Conservation (phyloP, 2,113 vertebrate genomes). For the Pantherophis guttatus region DNA sequence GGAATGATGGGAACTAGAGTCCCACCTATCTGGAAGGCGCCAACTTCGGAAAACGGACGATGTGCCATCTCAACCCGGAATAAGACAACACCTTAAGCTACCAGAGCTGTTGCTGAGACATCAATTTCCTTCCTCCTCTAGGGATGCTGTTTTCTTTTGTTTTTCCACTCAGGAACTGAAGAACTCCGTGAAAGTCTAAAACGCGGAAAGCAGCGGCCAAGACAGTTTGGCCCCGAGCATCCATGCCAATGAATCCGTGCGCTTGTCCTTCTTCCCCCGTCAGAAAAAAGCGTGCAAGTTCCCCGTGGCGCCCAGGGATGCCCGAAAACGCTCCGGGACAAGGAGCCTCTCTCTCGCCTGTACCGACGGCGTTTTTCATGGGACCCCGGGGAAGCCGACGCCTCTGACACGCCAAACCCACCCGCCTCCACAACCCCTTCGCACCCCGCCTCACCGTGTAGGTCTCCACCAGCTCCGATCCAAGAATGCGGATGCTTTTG, state of each 20-base stretch:
- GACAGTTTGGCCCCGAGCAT: background rate
- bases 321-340: background rate
- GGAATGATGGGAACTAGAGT: background rate
- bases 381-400: background rate
- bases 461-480: slow-evolving; percentile 90
- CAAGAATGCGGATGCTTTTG: slow-evolving; percentile 79
- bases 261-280: background rate
- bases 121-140: background rate
- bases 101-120: background rate
- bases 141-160: background rate
- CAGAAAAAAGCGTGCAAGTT: background rate
- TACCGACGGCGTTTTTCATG: background rate
- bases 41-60: background rate
- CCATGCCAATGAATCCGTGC: background rate
- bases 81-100: background rate
- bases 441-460: slow-evolving; percentile 76
- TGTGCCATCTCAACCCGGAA: background rate
- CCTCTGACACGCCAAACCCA: background rate
- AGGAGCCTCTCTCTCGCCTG: background rate
- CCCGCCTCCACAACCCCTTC: background rate
- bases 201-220: no score
- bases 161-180: background rate
- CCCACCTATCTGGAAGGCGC: background rate
- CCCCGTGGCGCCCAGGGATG: background rate
- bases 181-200: no score